Base-by-base conservation (phyloP, 2,113 vertebrate species). In the Eublepharis macularius region DNA sequence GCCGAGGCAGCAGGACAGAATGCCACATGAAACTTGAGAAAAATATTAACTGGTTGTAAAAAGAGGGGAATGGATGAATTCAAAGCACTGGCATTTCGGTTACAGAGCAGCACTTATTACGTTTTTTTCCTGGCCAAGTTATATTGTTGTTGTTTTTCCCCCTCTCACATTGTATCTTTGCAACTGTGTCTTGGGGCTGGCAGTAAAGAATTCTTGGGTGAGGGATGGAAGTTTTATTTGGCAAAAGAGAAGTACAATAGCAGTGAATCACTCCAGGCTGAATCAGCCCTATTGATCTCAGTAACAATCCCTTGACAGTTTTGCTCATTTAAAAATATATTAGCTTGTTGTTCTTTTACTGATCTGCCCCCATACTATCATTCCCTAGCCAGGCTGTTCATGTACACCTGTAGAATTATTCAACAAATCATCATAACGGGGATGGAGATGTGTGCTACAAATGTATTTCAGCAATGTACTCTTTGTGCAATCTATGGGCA, bases 41-140 rank as follows among this genome's bases (percentile, higher is more conserved):
- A 95, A 96, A 95, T 95, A 95, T 95, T 94, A 95, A 95, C 93
- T 91, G 90, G 92, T 91, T 95, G 89, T 96, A 95, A 96, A 96
- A 93, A 80, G 94, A 95, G 94, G 91, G 89, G 92, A n/a, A 95
- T 93, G 93, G 92, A 90, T 85, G 72, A 89, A 89, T 91, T 95
- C 94, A 95, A 94, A 91, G 87, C 92, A 77, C 85, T 91, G 90
- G 92, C 92, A 92, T 95, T 95, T 95, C 91, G 82, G 94, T 94
- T 95, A 88, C 81, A 87, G 94, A 95, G 93, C 89, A 89, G 92
- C 91, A 91, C 95, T 95, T 95, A 95, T 93, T 94, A 91, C 91
- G 95, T 90, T 95, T 94, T 92, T 1, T 9, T 19, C 36, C 39
- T 45, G 86, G 89, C 88, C 93, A 94, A 94, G 95, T 95, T 94